Conservation (phyloP, 2,113 vertebrate species). For the Phyllostomus discolor region DNA sequence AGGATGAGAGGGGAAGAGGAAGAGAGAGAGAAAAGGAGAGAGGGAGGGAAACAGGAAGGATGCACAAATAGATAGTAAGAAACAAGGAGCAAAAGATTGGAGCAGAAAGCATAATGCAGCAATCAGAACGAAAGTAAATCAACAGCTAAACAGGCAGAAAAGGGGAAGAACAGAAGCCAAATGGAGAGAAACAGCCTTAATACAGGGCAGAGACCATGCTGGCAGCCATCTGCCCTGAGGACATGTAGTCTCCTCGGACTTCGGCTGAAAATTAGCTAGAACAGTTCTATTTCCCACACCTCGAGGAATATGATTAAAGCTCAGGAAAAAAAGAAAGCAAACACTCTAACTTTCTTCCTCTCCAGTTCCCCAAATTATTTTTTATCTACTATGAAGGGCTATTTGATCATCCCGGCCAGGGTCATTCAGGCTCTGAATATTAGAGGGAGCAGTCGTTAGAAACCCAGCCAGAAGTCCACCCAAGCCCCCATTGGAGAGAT, state of each 20-base stretch:
- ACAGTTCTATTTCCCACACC: neutral
- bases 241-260: neutral
- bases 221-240: neutral
- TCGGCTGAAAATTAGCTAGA: neutral
- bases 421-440: neutral
- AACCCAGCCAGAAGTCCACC: neutral
- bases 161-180: neutral
- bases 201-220: accelerated
- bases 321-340: neutral
- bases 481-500: neutral
- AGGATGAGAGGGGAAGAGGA: no score
- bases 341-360: neutral
- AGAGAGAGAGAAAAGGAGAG: neutral
- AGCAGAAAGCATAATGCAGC: neutral
- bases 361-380: neutral
- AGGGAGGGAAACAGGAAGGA: neutral
- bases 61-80: neutral
- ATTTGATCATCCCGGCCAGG: neutral
- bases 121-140: neutral
- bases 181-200: neutral
- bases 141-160: neutral
- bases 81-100: neutral
- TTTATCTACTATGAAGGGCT: neutral
- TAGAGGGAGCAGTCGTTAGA: neutral
- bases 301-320: neutral